Evolutionary conservation across 2,113 vertebrate genomes (phyloP), one percentile per base, ranked within the genome.

Genomic region (Psittacula cyanocephala): DNA sequence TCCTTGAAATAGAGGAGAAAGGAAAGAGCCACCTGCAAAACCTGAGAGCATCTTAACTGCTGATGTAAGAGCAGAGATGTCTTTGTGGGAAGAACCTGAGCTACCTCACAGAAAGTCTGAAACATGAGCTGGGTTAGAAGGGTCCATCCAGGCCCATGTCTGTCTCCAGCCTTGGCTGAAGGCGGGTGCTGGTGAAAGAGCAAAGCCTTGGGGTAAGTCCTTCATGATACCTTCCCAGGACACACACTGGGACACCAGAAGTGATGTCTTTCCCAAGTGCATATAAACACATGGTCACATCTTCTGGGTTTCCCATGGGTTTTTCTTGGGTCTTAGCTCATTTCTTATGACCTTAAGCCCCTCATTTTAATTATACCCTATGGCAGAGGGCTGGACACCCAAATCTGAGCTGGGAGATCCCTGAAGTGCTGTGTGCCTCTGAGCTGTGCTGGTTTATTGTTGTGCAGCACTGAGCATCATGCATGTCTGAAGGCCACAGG

Each of bases 391-490:
- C 31, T 43, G 41, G 41, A 52, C 14, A 24, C 25, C 12, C 17
- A 8, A 8, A 65, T 62, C 23, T 71, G 74, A 83, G 17, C 53
- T 64, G 46, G 41, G 75, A 78, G 15, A 50, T 49, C 17, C 18
- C n/a, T 16, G 6, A 29, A 15, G 29, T 65, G 6, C 55, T 5
- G 0, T 71, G 52, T 75, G 53, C 53, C 20, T 79, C 55, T 23
- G 46, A 52, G 37, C 3, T 23, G 68, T 24, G 25, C 29, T 64
- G 63, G 25, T 76, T 63, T 71, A 24, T 31, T 67, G 50, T 18
- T 29, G 37, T 64, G 76, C 62, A 76, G 57, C 49, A 74, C 33
- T 0, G 0, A 82, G 39, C 50, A 35, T 3, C 0, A 0, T 16
- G 14, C 18, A 3, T 0, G 0, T 37, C 83, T 62, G 49, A 35